phyloP scores from a whole-genome alignment of 2,888 invertebrate species.

The Drosophila setosimentum region DNA sequence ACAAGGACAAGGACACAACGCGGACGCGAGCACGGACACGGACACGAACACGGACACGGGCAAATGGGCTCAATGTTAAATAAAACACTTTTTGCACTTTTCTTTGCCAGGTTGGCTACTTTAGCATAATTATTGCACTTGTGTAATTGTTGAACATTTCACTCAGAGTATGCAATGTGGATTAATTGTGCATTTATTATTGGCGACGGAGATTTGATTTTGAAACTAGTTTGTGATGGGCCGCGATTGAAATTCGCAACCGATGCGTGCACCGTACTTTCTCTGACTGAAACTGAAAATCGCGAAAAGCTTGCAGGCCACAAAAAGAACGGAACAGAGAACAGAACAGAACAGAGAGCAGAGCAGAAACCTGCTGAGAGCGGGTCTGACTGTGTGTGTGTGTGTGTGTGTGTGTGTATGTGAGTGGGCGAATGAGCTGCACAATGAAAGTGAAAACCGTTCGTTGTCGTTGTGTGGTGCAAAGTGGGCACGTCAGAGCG shows the following conservation, averaged over 20 bases:
- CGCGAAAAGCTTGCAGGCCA: slow-evolving; percentile 45
- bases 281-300: slow-evolving; percentile 83
- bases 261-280: slow-evolving; percentile 85
- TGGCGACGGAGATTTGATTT: slow-evolving; percentile 41
- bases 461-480: slow-evolving; percentile 38
- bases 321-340: slow-evolving; percentile 38
- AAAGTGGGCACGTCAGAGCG: slow-evolving; percentile 56
- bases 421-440: slow-evolving; percentile 61
- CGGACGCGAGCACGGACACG: slow-evolving; percentile 61
- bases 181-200: slow-evolving; percentile 26
- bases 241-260: slow-evolving; percentile 70
- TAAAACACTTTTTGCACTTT: slow-evolving; percentile 23
- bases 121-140: not conserved
- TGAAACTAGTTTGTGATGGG: slow-evolving; percentile 29
- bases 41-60: slow-evolving; percentile 26
- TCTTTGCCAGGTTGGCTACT: not conserved
- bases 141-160: slow-evolving; percentile 53
- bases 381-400: slow-evolving; percentile 2
- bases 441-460: slow-evolving; percentile 76
- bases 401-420: slow-evolving; percentile 20
- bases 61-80: slow-evolving; percentile 30
- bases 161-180: slow-evolving; percentile 10
- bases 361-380: slow-evolving; percentile 42
- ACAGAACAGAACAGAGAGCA: slow-evolving; percentile 25
- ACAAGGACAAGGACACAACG: slow-evolving; percentile 74